A percentile compares a stretch with the other conserved stretches of the same genome.
These are phyloP conservation scores for Phoeniculus purpureus DNA, from an alignment of 2,797 vertebrate genomes.

Conservation along the genomic window DNA sequence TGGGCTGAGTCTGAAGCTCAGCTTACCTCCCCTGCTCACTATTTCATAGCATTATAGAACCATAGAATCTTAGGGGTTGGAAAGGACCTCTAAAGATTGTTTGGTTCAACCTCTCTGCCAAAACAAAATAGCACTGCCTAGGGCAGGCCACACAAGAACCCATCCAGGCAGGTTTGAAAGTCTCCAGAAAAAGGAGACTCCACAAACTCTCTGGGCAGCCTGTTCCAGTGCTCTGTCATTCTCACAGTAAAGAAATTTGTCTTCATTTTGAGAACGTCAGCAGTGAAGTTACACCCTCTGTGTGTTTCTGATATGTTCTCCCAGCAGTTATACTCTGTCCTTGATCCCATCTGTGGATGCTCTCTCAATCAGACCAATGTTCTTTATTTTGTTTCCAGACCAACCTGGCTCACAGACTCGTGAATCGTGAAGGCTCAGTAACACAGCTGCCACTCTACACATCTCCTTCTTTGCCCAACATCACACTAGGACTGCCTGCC, in stretches of 20 bases:
- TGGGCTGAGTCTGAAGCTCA: background rate
- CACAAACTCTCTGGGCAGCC: too few species aligned
- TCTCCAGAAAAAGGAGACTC: too few species aligned
- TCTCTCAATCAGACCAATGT: background rate
- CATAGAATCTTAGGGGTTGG: too few species aligned
- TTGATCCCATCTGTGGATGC: background rate
- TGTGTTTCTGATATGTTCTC: background rate
- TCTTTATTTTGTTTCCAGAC: conserved; percentile 76
- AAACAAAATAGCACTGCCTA: too few species aligned
- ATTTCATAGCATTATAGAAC: background rate
- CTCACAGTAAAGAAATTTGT: too few species aligned
- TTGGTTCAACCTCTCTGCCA: too few species aligned
- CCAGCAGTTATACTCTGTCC: fast-evolving
- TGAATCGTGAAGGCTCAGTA: conserved; percentile 87
- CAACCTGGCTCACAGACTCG: conserved; percentile 88
- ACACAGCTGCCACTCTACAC: conserved; percentile 95
- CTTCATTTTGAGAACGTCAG: background rate
- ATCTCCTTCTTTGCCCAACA: conserved; percentile 96
- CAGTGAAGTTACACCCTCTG: background rate
- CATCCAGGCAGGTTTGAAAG: too few species aligned
- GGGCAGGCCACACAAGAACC: too few species aligned
- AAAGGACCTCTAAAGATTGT: too few species aligned
- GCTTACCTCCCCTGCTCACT: background rate
- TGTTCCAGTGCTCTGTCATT: too few species aligned
- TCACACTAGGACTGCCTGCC: conserved; percentile 94